Percentiles rank a stretch among this genome's conserved stretches.
Evolutionary conservation across 2,113 vertebrate species (phyloP).

Genomic region (Cynoglossus semilaevis): DNA sequence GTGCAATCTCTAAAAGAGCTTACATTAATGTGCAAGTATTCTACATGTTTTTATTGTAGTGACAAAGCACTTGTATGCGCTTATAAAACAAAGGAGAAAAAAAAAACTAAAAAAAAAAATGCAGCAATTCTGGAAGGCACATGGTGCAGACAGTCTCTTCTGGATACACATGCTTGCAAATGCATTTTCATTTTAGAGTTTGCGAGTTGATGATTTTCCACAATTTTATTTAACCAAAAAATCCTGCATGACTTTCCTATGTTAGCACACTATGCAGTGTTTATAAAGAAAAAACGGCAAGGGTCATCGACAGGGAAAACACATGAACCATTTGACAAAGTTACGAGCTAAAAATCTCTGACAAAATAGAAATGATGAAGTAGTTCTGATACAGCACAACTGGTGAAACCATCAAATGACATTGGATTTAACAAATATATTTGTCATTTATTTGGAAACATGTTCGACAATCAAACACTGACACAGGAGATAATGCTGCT

Average conservation of each 20-base stretch:
- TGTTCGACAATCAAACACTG: conserved; percentile 19
- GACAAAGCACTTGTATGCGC: conserved; percentile 54
- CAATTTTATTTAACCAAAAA: conserved; percentile 17
- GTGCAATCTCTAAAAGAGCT: conserved; percentile 62
- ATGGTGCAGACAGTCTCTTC: conserved; percentile 57
- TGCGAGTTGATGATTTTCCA: conserved; percentile 29
- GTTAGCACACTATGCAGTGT: conserved; percentile 36
- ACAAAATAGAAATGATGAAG: conserved; percentile 19
- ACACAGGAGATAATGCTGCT: conserved; percentile 14
- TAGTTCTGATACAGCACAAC: conserved; percentile 52
- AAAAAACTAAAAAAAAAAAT: conserved; percentile 39
- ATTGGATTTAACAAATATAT: conserved; percentile 20
- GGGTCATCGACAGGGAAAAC: conserved; percentile 22
- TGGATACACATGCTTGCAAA: conserved; percentile 49
- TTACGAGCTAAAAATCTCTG: conserved; percentile 35
- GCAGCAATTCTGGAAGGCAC: conserved; percentile 75
- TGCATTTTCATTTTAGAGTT: conserved; percentile 33
- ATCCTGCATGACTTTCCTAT: conserved; percentile 9
- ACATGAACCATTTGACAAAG: conserved; percentile 19
- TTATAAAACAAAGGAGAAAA: conserved; percentile 48
- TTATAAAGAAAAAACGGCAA: conserved; percentile 30
- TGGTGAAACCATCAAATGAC: conserved; percentile 39
- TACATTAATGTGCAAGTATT: conserved; percentile 70
- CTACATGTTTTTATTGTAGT: conserved; percentile 58
- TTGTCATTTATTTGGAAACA: conserved; percentile 14